Conservation (phyloP, 2,797 vertebrate genomes). For the Circus cinereus region DNA sequence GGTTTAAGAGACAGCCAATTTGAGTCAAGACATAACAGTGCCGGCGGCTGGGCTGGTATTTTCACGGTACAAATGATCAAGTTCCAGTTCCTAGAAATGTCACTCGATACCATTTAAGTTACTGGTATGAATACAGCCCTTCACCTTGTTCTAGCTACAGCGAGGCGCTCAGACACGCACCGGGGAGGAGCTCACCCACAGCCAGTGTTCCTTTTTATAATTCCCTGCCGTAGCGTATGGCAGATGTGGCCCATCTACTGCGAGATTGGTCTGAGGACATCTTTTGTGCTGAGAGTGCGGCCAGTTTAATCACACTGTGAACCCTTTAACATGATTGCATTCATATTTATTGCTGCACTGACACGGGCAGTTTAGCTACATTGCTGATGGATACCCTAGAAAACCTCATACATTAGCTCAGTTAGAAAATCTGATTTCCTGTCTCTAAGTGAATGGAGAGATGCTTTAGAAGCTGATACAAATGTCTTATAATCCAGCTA, state of each 20-base stretch:
- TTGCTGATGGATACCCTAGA: constrained; percentile 17
- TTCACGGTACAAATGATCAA: neutral
- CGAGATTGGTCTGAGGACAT: neutral
- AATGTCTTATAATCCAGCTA: constrained; percentile 11
- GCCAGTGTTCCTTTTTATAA: neutral
- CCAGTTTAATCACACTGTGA: neutral
- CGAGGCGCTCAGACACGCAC: rapidly evolving
- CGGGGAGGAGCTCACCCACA: neutral
- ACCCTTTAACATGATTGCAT: constrained; percentile 30
- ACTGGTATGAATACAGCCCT: neutral
- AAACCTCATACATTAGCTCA: constrained; percentile 30
- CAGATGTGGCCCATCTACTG: neutral
- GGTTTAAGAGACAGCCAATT: neutral
- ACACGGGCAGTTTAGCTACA: neutral
- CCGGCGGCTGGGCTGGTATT: rapidly evolving
- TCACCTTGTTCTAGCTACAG: neutral
- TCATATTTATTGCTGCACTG: constrained; percentile 36
- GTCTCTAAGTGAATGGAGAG: constrained; percentile 7
- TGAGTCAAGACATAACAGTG: neutral
- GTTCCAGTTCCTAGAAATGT: neutral
- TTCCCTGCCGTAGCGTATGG: rapidly evolving
- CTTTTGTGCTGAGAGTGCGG: neutral
- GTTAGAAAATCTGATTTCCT: constrained; percentile 40
- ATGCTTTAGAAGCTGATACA: neutral
- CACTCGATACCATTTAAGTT: neutral